Conservation (phyloP, 2,113 vertebrate species). For the Petroica traversi region DNA sequence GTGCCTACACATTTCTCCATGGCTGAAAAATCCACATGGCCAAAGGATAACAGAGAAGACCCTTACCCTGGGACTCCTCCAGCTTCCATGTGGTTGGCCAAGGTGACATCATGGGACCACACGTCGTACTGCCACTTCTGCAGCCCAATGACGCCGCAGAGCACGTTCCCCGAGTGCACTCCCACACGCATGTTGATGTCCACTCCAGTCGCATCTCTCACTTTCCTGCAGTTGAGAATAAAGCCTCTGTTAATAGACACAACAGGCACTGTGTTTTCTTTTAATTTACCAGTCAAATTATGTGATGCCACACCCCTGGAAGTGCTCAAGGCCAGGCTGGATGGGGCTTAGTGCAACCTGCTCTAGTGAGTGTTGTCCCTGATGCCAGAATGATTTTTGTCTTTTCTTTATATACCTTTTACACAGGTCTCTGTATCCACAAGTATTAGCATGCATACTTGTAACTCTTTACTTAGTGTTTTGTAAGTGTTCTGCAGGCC, state of each 20-base stretch:
- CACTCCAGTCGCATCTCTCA: conserved; percentile 92
- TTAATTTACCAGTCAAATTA: neutral
- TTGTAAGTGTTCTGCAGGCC: too few species aligned
- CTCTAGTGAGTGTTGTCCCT: neutral
- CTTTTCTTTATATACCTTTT: too few species aligned
- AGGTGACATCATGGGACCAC: conserved; percentile 96
- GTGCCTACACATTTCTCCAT: neutral
- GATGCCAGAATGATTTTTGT: too few species aligned
- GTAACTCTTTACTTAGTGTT: too few species aligned
- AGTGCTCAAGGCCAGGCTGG: neutral
- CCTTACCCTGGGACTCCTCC: conserved; percentile 95
- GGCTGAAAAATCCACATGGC: neutral
- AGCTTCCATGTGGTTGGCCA: conserved; percentile 98
- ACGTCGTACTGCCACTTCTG: conserved; percentile 99
- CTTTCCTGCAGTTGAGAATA: conserved; percentile 80
- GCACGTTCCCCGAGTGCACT: conserved; percentile 95
- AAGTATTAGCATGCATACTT: too few species aligned
- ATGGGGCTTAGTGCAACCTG: neutral
- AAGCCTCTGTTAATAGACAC: neutral
- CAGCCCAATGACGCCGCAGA: conserved; percentile 96
- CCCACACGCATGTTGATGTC: conserved; percentile 98
- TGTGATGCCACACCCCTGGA: neutral
- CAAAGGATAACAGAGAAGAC: neutral
- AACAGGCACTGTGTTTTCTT: neutral
- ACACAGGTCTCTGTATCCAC: too few species aligned